phyloP scores from a whole-genome alignment of 2,797 vertebrate genomes.

The Natrix natrix region DNA sequence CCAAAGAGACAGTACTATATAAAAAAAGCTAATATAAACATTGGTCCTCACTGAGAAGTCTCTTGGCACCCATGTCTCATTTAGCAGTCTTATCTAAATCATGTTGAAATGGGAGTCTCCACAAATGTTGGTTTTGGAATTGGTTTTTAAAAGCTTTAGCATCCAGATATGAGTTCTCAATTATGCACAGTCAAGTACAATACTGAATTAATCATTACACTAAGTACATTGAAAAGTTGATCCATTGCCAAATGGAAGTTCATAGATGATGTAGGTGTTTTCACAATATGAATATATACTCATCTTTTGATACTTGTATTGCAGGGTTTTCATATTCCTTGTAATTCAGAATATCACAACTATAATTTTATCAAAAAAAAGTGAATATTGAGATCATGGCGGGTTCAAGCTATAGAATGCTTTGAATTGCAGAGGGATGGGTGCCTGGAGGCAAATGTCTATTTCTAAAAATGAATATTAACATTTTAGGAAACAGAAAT shows the following conservation, averaged over 20 bases:
- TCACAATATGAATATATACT: neutral
- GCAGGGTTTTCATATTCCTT: conserved; percentile 18
- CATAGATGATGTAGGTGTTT: neutral
- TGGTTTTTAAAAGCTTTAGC: conserved; percentile 1
- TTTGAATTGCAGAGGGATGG: neutral
- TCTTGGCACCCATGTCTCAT: neutral
- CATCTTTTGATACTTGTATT: neutral
- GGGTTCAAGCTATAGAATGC: neutral
- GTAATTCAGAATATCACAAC: neutral
- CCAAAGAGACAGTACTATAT: neutral
- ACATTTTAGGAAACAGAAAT: neutral
- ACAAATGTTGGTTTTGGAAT: neutral
- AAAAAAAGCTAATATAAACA: neutral
- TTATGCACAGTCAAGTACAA: neutral
- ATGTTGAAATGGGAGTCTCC: neutral
- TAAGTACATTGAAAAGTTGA: conserved; percentile 4
- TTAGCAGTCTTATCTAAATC: neutral
- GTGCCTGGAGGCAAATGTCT: neutral
- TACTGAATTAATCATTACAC: conserved; percentile 25
- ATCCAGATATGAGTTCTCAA: conserved; percentile 2
- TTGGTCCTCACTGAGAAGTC: neutral
- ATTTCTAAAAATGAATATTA: neutral
- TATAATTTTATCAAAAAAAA: neutral
- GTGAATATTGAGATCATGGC: neutral
- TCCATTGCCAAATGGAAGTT: conserved; percentile 16